phyloP scores from a whole-genome alignment of 1,140 invertebrate species.

The Diploscapter pachys region DNA sequence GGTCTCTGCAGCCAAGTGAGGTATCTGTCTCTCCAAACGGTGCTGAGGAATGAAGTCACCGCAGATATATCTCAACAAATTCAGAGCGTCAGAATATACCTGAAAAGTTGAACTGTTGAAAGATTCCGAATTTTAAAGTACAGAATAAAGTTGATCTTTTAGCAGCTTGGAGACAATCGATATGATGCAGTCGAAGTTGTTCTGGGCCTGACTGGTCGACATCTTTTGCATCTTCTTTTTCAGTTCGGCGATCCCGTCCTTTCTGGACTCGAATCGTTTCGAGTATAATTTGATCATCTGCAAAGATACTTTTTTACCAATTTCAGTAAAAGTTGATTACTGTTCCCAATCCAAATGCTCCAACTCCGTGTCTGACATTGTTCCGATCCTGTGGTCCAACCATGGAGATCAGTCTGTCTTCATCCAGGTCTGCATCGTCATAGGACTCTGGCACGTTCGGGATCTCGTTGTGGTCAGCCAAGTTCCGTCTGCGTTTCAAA shows the following conservation, averaged over 20 bases:
- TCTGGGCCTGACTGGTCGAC: conserved; percentile 17
- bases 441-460: conserved; percentile 13
- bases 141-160: conserved; percentile 31
- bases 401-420: conserved; percentile 27
- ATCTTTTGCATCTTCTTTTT: conserved; percentile 24
- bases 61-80: conserved; percentile 27
- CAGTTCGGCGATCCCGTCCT: conserved; percentile 24
- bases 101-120: conserved; percentile 12
- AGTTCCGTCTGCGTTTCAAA: conserved; percentile 1
- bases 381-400: conserved; percentile 27
- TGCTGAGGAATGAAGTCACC: conserved; percentile 26
- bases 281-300: conserved; percentile 39
- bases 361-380: conserved; percentile 24
- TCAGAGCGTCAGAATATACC: conserved; percentile 29
- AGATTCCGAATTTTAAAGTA: not conserved
- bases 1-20: no score
- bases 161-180: conserved; percentile 28
- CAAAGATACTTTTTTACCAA: not conserved
- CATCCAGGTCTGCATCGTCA: conserved; percentile 9
- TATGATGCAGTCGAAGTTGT: conserved; percentile 23
- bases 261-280: conserved; percentile 35
- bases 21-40: conserved; percentile 19
- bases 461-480: conserved; percentile 10
- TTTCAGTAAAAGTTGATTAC: conserved; percentile 1
- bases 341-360: conserved; percentile 30